phyloP scores from a whole-genome alignment of 2,888 invertebrate species.

The Pandemis heparana region DNA sequence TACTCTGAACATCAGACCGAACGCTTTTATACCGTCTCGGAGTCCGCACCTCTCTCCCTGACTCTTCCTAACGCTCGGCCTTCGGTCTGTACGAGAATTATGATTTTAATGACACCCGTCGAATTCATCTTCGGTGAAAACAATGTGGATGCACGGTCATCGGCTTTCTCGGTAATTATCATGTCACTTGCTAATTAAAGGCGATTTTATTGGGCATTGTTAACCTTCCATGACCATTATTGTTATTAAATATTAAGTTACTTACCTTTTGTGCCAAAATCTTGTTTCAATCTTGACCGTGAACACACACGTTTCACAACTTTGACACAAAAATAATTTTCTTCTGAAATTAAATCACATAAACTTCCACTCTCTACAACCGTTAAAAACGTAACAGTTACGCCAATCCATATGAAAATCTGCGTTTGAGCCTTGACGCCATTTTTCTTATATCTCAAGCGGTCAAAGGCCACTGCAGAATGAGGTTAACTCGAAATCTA shows the following conservation, averaged over 20 bases:
- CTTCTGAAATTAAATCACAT: no score
- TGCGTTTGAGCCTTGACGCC: slow-evolving; percentile 20
- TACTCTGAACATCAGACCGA: slow-evolving; percentile 72
- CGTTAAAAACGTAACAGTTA: not conserved
- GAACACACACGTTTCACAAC: not conserved
- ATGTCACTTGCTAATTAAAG: slow-evolving; percentile 46
- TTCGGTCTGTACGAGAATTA: slow-evolving; percentile 82
- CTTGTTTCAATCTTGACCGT: not conserved
- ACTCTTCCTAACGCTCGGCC: slow-evolving; percentile 84
- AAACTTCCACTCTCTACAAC: no score
- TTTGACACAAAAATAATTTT: no score
- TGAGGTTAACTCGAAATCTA: slow-evolving; percentile 24
- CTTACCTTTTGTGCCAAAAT: slow-evolving; percentile 7
- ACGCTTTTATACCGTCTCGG: slow-evolving; percentile 77
- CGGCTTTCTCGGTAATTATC: slow-evolving; percentile 68
- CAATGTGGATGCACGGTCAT: slow-evolving; percentile 70
- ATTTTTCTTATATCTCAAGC: slow-evolving; percentile 32
- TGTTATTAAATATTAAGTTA: not conserved
- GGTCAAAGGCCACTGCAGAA: slow-evolving; percentile 33
- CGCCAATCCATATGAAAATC: slow-evolving; percentile 3
- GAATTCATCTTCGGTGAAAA: slow-evolving; percentile 82
- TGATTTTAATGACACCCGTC: slow-evolving; percentile 83
- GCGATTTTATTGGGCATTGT: slow-evolving; percentile 23
- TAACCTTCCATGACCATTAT: not conserved
- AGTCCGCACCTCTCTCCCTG: slow-evolving; percentile 81